Evolutionary conservation across 1,140 invertebrate genomes (phyloP), one percentile per base, ranked within the genome.

Genomic region (Megathymus violae): DNA sequence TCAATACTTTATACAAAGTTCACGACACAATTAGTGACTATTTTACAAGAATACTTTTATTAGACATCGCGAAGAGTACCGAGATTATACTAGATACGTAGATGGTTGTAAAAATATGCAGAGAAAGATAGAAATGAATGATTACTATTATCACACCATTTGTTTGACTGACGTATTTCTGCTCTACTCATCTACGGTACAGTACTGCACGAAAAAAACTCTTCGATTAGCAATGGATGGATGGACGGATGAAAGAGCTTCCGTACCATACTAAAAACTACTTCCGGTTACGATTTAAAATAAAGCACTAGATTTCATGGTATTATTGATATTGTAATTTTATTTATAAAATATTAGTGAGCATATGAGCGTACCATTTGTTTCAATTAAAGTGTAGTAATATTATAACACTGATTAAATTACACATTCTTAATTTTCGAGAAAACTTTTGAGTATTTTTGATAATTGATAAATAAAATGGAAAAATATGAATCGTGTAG

Each of bases 141-240:
- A 64, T 72, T 54, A 68, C 61, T 72, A 76, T 68, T 47, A 76
- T 83, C 74, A 84, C 79, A 82, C 76, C 85, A 88, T 88, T 85
- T 80, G 75, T 85, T 80, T 80, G 78, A 88, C 80, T 85, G 83
- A 86, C 81, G 79, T 82, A 82, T 86, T 85, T 80, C 78, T 74
- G 66, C 74, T 74, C 61, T 41, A 22, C 27, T 51, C 10, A 10
- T 36, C n/a, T 36, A 38, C 31, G n/a, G n/a, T n/a, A n/a, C n/a
- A n/a, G 0, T 71, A 68, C 66, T 74, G 62, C 64, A 67, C 50
- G 67, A 77, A 80, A 84, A 82, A 82, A 77, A 48, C n/a, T 34
- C 27, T 76, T 76, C 74, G 72, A 72, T 76, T 79, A 74, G 68
- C 67, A 64, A 76, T 80, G 78, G 69, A 77, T 62, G 69, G 76